These are phyloP conservation scores for Diachrysia chrysitis DNA, from an alignment of 2,888 invertebrate species.

Conservation along the genomic window DNA sequence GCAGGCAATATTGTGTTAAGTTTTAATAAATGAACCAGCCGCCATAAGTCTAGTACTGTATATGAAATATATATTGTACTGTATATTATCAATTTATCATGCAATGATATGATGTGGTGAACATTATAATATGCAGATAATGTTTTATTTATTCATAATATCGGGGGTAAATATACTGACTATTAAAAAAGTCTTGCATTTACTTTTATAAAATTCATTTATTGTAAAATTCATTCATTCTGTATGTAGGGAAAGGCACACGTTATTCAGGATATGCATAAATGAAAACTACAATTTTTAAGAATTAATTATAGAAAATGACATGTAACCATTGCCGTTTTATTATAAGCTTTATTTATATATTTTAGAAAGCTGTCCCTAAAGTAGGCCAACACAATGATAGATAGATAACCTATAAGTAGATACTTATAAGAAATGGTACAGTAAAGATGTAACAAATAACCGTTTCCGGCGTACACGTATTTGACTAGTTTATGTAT, in stretches of 20 bases:
- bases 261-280: constrained; percentile 15
- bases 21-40: not conserved
- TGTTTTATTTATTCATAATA: constrained; percentile 3
- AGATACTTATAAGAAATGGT: too few species aligned
- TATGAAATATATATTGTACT: not conserved
- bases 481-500: too few species aligned
- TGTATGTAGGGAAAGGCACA: constrained; percentile 15
- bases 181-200: constrained; percentile 20
- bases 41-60: not conserved
- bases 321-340: constrained; percentile 20
- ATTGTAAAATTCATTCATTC: constrained; percentile 8
- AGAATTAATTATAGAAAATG: constrained; percentile 35
- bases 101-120: not conserved
- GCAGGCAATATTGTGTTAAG: not conserved
- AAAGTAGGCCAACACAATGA: too few species aligned
- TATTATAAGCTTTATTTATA: not conserved
- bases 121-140: not conserved
- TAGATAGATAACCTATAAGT: too few species aligned
- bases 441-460: too few species aligned
- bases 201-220: constrained; percentile 4
- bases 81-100: too few species aligned
- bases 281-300: not conserved
- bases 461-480: too few species aligned
- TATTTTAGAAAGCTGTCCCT: too few species aligned
- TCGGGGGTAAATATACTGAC: not conserved